phyloP scores from a whole-genome alignment of 2,797 vertebrate species.

The Macropus fuliginosus region DNA sequence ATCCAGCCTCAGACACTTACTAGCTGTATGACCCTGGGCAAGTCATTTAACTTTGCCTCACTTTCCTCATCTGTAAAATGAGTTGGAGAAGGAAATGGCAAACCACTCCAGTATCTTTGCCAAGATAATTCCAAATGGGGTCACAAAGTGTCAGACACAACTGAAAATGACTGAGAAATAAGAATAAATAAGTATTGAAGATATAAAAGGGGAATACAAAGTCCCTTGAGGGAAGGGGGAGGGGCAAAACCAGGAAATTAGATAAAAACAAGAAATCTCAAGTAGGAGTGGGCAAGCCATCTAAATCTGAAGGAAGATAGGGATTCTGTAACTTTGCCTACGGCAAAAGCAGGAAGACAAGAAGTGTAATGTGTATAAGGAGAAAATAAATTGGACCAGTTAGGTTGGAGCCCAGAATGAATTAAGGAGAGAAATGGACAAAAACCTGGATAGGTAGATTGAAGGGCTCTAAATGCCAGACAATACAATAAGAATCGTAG shows the following conservation, averaged over 20 bases:
- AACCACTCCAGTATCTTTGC: not conserved
- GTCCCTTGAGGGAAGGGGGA: not conserved
- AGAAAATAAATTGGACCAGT: not conserved
- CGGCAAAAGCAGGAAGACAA: not conserved
- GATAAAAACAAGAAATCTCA: not conserved
- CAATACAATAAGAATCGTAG: not conserved
- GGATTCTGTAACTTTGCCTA: not conserved
- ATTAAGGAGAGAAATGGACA: not conserved
- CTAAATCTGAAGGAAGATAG: not conserved
- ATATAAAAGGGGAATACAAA: not conserved
- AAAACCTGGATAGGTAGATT: not conserved
- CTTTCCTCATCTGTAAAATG: not conserved
- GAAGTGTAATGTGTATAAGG: not conserved
- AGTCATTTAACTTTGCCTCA: not conserved
- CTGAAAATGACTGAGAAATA: not conserved
- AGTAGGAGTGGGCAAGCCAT: not conserved
- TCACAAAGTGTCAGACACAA: not conserved
- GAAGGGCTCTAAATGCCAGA: not conserved
- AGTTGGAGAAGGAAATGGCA: not conserved
- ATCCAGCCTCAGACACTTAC: not conserved
- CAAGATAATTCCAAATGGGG: not conserved
- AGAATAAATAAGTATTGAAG: not conserved
- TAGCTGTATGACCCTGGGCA: not conserved
- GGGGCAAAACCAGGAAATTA: not conserved
- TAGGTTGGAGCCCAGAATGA: not conserved